phyloP scores from a whole-genome alignment of 2,888 invertebrate genomes.

The Chironomus tentans region DNA sequence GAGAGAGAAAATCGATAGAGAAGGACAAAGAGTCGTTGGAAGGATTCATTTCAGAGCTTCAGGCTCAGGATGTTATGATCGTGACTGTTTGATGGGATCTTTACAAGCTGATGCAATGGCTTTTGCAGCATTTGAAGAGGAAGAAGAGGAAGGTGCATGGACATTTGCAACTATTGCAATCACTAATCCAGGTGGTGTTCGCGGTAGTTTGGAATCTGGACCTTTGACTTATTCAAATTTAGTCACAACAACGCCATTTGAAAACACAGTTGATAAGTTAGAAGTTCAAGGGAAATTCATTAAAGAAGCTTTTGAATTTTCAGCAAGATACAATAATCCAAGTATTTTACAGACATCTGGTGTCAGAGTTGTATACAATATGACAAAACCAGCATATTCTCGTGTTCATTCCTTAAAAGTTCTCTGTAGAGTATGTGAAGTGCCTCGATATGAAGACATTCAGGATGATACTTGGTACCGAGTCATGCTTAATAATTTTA shows the following conservation, averaged over 20 bases:
- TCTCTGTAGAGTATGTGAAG: constrained; percentile 54
- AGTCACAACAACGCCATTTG: constrained; percentile 63
- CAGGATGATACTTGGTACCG: constrained; percentile 50
- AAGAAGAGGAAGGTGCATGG: constrained; percentile 48
- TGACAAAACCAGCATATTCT: constrained; percentile 48
- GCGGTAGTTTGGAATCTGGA: constrained; percentile 54
- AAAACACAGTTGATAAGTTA: constrained; percentile 61
- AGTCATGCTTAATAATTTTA: constrained; percentile 51
- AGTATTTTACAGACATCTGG: constrained; percentile 55
- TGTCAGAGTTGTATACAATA: constrained; percentile 49
- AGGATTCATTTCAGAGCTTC: constrained; percentile 47
- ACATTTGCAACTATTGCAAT: constrained; percentile 58
- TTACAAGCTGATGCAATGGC: constrained; percentile 61
- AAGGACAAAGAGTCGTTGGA: constrained; percentile 50
- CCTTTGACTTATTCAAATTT: constrained; percentile 62
- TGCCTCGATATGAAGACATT: constrained; percentile 55
- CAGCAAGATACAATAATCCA: constrained; percentile 43
- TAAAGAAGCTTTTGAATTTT: constrained; percentile 52
- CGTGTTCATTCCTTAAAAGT: constrained; percentile 49
- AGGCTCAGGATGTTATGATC: constrained; percentile 45
- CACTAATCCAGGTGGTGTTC: constrained; percentile 59
- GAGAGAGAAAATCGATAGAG: constrained; percentile 48
- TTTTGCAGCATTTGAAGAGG: constrained; percentile 35
- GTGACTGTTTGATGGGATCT: constrained; percentile 66
- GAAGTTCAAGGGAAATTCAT: constrained; percentile 59